Base-by-base conservation (phyloP, 2,797 vertebrate genomes). In the Cyprinella venusta region DNA sequence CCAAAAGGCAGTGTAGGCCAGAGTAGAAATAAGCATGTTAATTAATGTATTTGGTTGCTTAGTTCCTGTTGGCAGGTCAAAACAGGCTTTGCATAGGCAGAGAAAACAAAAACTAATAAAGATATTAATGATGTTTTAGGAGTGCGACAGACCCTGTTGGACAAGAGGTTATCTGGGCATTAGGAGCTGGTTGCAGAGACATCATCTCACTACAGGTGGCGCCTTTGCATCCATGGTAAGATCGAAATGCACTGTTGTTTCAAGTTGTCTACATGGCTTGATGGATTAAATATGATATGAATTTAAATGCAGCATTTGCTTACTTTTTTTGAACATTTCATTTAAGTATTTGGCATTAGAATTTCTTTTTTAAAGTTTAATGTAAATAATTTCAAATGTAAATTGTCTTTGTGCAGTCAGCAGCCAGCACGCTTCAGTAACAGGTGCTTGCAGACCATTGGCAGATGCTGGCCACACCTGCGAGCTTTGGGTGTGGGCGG, bases 151-250 rank as follows among this genome's bases (percentile, higher is more conserved):
- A 99, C 88, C 98, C 98, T 0, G 98, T 99, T 7, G 97, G 98
- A 86, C 98, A 99, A 54, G 98, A 99, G 82, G 98, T 99, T 61
- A 99, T 99, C 90, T 99, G 98, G 98, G 98, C 98, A 8, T 93
- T 99, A 0, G 98, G 98, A 36, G 98, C 98, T 54, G 98, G 98
- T 84, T 99, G 98, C 90, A 96, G 98, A 93, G 98, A 99, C 93
- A 98, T 99, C 64, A 98, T 99, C 91, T 99, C 98, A 85, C 95
- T 99, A 50, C 98, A 99, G 92, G 98, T 99, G 88, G 97, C 98
- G 0, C 98, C 98, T 54, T 93, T 99, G 79, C 97, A 99, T 75
- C 98, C 98, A 21, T 99, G 98, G 98, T 99, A 94, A 96, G 93
- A 84, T 12, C 2, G 15, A 38, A 61, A 40, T 4, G 18, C 3